A percentile compares a stretch with the other conserved stretches of the same genome.
These are phyloP conservation scores for Aproaerema taeniolella DNA, from an alignment of 2,888 invertebrate species.

Conservation along the genomic window DNA sequence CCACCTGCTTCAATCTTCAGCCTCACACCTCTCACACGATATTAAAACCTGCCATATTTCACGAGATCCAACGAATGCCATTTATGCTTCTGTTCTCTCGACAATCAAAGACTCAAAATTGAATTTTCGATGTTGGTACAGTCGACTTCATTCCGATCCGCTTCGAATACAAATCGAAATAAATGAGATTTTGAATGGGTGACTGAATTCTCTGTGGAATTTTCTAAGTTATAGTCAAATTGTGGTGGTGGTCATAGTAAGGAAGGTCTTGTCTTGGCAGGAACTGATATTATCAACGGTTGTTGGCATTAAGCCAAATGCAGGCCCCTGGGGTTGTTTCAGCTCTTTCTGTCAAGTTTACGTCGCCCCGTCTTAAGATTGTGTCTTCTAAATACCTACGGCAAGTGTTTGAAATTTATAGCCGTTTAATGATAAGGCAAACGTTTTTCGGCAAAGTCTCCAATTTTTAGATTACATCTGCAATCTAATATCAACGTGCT, in stretches of 20 bases:
- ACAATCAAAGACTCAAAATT: slow-evolving; percentile 52
- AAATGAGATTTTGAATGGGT: slow-evolving; percentile 6
- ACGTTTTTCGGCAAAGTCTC: no score
- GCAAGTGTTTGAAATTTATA: slow-evolving; percentile 1
- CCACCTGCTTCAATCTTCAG: slow-evolving; percentile 27
- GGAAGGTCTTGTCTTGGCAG: slow-evolving; percentile 55
- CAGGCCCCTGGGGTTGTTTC: slow-evolving; percentile 31
- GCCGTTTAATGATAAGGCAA: slow-evolving; percentile 1
- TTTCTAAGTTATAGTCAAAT: no score
- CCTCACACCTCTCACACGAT: slow-evolving; percentile 43
- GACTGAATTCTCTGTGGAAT: no score
- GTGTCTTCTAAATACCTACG: slow-evolving; percentile 17
- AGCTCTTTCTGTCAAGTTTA: slow-evolving; percentile 29
- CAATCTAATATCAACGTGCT: no score
- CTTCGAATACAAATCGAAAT: slow-evolving; percentile 5
- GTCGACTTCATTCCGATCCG: slow-evolving; percentile 5
- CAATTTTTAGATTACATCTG: no score
- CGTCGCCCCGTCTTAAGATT: slow-evolving; percentile 26
- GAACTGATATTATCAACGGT: slow-evolving; percentile 50
- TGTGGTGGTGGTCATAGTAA: no score
- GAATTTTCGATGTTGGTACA: slow-evolving; percentile 33
- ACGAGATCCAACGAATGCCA: slow-evolving; percentile 46
- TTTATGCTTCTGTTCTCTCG: slow-evolving; percentile 46
- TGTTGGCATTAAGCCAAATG: slow-evolving; percentile 52
- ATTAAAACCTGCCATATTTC: slow-evolving; percentile 62